These are phyloP conservation scores for Xenops minutus DNA, from an alignment of 2,797 vertebrate species.

Conservation along the genomic window DNA sequence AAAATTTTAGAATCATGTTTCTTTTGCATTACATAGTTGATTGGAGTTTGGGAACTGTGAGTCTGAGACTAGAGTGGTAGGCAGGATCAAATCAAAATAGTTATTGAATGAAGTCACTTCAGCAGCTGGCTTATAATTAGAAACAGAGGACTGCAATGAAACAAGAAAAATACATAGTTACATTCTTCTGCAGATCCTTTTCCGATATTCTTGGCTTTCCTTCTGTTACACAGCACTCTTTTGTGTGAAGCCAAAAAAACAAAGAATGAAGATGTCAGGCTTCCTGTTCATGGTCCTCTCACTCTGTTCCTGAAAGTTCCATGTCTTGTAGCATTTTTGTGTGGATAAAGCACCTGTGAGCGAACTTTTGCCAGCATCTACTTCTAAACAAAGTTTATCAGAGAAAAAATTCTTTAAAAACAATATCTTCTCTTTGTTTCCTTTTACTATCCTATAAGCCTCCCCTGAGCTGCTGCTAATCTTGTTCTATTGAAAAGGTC, in stretches of 20 bases:
- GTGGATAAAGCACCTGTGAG: background rate
- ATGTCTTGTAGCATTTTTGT: background rate
- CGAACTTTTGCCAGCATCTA: background rate
- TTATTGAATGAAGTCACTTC: slow-evolving; percentile 54
- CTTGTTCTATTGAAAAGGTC: background rate
- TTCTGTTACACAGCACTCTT: background rate
- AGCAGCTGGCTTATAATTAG: slow-evolving; percentile 58
- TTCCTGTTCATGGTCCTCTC: background rate
- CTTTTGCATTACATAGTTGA: background rate
- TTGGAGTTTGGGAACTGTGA: background rate
- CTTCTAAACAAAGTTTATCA: background rate
- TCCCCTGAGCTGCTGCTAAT: rapidly evolving
- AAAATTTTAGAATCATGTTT: background rate
- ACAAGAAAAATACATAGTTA: slow-evolving; percentile 44
- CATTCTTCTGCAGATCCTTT: slow-evolving; percentile 15
- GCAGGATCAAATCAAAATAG: slow-evolving; percentile 39
- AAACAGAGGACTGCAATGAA: slow-evolving; percentile 28
- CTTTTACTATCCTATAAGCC: background rate
- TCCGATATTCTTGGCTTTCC: slow-evolving; percentile 33
- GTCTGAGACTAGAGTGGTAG: slow-evolving; percentile 23
- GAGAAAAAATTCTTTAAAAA: background rate
- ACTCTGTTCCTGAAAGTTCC: background rate
- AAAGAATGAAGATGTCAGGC: background rate
- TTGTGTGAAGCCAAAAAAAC: background rate
- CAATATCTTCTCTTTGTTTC: background rate